Percentiles rank a stretch among this genome's conserved stretches.
Evolutionary conservation across 2,888 invertebrate species (phyloP).

Genomic region (Anarsia innoxiella): DNA sequence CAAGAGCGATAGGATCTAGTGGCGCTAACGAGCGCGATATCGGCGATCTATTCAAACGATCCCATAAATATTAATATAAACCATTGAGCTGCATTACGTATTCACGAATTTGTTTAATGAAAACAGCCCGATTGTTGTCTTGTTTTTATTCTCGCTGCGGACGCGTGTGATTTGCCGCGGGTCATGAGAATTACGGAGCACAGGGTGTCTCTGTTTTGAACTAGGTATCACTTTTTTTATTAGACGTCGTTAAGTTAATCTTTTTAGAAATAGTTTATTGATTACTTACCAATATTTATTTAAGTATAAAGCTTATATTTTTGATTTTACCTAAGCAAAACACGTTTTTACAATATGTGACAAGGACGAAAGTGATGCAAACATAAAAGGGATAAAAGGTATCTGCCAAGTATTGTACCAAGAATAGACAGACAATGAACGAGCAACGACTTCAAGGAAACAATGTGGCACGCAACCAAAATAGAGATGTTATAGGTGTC

Average conservation of each 20-base stretch:
- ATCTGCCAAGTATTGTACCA: slow-evolving; percentile 7
- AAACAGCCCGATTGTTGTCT: slow-evolving; percentile 52
- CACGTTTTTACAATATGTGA: too few species aligned
- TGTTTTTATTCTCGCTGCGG: slow-evolving; percentile 49
- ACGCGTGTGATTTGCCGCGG: slow-evolving; percentile 43
- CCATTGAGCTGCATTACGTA: slow-evolving; percentile 52
- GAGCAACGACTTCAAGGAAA: slow-evolving; percentile 8
- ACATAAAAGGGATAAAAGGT: slow-evolving; percentile 5
- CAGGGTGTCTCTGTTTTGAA: too few species aligned
- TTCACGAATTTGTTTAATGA: slow-evolving; percentile 68
- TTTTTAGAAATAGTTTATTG: too few species aligned
- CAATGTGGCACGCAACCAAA: slow-evolving; percentile 20
- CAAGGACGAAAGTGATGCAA: too few species aligned
- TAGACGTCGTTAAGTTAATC: too few species aligned
- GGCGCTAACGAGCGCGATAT: slow-evolving; percentile 49
- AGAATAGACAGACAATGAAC: slow-evolving; percentile 9
- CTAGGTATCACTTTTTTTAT: slow-evolving; percentile 17
- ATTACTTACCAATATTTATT: too few species aligned
- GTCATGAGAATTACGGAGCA: slow-evolving; percentile 43
- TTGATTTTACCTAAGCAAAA: too few species aligned
- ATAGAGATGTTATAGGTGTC: slow-evolving; percentile 52
- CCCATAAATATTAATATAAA: slow-evolving; percentile 67
- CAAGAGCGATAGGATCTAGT: slow-evolving; percentile 43
- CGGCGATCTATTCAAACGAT: slow-evolving; percentile 62
- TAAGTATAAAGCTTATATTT: too few species aligned